A percentile compares a stretch with the other conserved stretches of the same genome.
Evolutionary conservation across 2,797 vertebrate genomes (phyloP).

Genomic region (Euthynnus affinis): DNA sequence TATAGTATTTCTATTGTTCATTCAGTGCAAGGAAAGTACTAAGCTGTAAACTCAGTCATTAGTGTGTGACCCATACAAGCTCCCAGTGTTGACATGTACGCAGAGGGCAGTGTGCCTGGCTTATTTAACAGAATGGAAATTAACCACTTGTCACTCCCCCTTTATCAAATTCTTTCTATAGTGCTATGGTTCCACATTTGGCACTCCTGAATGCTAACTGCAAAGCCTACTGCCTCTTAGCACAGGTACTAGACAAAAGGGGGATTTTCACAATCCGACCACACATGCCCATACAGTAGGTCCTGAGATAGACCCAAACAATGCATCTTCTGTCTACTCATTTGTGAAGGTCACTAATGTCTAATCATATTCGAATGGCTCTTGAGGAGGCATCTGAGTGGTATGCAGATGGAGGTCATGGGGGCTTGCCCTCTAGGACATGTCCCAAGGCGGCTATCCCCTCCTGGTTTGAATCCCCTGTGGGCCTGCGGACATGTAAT

Average conservation of each 20-base stretch:
- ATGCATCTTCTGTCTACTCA: constrained; percentile 51
- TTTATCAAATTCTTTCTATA: constrained; percentile 24
- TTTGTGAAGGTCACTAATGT: constrained; percentile 69
- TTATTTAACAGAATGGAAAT: constrained; percentile 65
- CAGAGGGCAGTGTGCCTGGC: constrained; percentile 67
- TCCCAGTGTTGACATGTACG: constrained; percentile 77
- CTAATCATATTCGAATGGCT: constrained; percentile 71
- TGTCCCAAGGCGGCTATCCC: constrained; percentile 57
- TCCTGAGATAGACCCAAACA: constrained; percentile 38
- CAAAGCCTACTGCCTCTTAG: not conserved
- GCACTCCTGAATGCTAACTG: not conserved
- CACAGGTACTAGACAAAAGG: constrained; percentile 3
- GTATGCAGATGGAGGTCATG: constrained; percentile 66
- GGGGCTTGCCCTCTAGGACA: constrained; percentile 62
- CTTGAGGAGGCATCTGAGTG: constrained; percentile 51
- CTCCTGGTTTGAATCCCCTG: constrained; percentile 67
- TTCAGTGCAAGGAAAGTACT: constrained; percentile 13
- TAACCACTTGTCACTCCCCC: constrained; percentile 54
- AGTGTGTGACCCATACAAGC: constrained; percentile 55
- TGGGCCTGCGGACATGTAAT: constrained; percentile 73
- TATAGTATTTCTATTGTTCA: not conserved
- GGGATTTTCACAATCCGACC: not conserved
- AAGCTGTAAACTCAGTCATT: constrained; percentile 51
- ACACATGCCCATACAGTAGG: constrained; percentile 28
- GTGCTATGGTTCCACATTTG: constrained; percentile 34